A percentile compares a stretch with the other conserved stretches of the same genome.
These are phyloP conservation scores for Cyphomyrus plagiostoma DNA, from an alignment of 2,113 vertebrate genomes.

Conservation along the genomic window DNA sequence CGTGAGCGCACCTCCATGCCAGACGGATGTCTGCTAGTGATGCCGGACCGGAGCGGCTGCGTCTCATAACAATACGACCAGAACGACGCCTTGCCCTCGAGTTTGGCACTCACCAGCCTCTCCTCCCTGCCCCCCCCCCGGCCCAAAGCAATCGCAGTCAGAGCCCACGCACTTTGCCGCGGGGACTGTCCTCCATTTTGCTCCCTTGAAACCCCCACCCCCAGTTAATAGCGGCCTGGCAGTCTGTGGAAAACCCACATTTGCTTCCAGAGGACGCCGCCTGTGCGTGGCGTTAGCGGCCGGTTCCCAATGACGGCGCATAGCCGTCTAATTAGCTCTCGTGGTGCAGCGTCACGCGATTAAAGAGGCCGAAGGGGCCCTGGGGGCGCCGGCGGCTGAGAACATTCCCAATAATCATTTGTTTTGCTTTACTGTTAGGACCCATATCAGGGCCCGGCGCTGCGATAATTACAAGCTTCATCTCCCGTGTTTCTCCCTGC, in stretches of 20 bases:
- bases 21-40: background rate
- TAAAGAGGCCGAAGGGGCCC: slow-evolving; percentile 85
- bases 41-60: background rate
- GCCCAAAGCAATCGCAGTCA: slow-evolving; percentile 38
- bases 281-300: slow-evolving; percentile 40
- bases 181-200: background rate
- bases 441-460: slow-evolving; percentile 83
- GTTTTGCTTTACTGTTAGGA: slow-evolving; percentile 94
- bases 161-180: background rate
- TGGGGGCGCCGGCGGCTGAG: slow-evolving; percentile 76
- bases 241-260: slow-evolving; percentile 64
- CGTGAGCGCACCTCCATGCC: background rate
- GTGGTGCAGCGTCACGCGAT: slow-evolving; percentile 83
- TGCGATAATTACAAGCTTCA: slow-evolving; percentile 94
- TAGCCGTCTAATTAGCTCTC: slow-evolving; percentile 91
- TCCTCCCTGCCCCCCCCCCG: background rate
- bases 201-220: background rate
- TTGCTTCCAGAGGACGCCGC: slow-evolving; percentile 68
- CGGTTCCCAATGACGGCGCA: slow-evolving; percentile 68
- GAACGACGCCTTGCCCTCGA: background rate
- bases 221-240: slow-evolving; percentile 53
- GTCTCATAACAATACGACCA: background rate
- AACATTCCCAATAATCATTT: slow-evolving; percentile 89
- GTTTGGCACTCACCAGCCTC: background rate
- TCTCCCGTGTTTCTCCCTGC: slow-evolving; percentile 73